Base-by-base conservation (phyloP, 2,113 vertebrate genomes). In the Silurus glanis region DNA sequence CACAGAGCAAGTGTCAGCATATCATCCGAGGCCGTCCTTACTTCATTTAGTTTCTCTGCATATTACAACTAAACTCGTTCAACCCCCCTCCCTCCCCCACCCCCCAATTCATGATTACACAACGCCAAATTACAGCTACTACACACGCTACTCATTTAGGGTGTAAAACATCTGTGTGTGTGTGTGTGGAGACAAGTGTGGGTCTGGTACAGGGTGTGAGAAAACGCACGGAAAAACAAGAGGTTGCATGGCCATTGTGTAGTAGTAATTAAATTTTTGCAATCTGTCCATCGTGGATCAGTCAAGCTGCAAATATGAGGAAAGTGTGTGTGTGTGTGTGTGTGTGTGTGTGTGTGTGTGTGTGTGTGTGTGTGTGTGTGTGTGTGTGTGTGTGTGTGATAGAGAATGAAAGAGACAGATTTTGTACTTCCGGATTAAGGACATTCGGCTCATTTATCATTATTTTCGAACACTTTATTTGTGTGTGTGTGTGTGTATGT, bases 1-100 rank as follows among this genome's bases (percentile, higher is more conserved):
- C 95, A 95, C 92, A 95, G 96, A 96, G 96, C 96, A 96, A 97
- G 97, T 98, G 98, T 97, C 98, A 98, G 96, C 96, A 96, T 96
- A 97, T 97, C 96, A 96, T 94, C 96, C 96, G 95, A 95, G 37
- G 96, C 92, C 94, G 97, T 96, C 95, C 95, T 96, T 95, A 96
- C 95, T 96, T 97, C 95, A 97, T 97, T 97, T 96, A 94, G 94
- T 96, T 96, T 95, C 93, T 91, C 90, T 93, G 90, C 94, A 95
- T 95, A 93, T 97, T 96, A 96, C 92, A 93, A 94, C 97, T 97
- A 97, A 97, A 93, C 92, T 94, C 93, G 91, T 84, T 47, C 82
- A 13, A 37, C 2, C 37, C 37, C 37, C 37, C 37, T 37, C 37
- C 37, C 76, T 19, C 87, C 71, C 79, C 76, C 84, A 80, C 74